These are phyloP conservation scores for Lucilia sericata DNA, from an alignment of 1,140 invertebrate genomes.

Conservation along the genomic window DNA sequence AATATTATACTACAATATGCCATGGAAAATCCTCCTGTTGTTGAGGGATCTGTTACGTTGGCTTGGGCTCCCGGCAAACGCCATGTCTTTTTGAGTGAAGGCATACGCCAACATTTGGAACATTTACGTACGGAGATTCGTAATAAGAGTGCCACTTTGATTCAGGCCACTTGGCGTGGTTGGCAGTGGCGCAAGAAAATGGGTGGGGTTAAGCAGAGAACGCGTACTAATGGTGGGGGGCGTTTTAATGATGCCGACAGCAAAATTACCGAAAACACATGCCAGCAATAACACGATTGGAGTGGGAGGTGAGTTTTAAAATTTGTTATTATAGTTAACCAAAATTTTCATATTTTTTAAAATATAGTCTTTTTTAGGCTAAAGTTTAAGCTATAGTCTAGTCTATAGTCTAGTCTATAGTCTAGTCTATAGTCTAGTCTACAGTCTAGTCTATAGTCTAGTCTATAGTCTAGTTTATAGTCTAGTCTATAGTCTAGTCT, in stretches of 20 bases:
- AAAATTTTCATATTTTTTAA: too few species aligned
- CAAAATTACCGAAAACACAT: conserved; percentile 49
- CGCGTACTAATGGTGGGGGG: conserved; percentile 43
- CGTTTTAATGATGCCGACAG: conserved; percentile 43
- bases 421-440: too few species aligned
- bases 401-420: too few species aligned
- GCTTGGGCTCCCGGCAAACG: conserved; percentile 87
- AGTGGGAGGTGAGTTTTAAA: conserved; percentile 42
- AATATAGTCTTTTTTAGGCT: too few species aligned
- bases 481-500: too few species aligned
- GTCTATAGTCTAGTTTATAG: too few species aligned
- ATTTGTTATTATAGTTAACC: too few species aligned
- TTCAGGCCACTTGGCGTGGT: conserved; percentile 86
- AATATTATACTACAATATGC: conserved; percentile 80
- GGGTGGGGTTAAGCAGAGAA: conserved; percentile 71
- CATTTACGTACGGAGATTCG: conserved; percentile 81
- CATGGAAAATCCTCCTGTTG: conserved; percentile 64
- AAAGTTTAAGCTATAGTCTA: too few species aligned
- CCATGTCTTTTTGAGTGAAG: conserved; percentile 94
- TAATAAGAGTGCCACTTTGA: conserved; percentile 80
- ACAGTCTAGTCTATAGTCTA: too few species aligned
- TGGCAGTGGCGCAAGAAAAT: conserved; percentile 80
- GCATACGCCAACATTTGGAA: conserved; percentile 89
- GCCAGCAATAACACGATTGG: conserved; percentile 46
- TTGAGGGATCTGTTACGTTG: conserved; percentile 64